Conservation (phyloP, 2,888 invertebrate genomes). For the Ceraclea dissimilis region DNA sequence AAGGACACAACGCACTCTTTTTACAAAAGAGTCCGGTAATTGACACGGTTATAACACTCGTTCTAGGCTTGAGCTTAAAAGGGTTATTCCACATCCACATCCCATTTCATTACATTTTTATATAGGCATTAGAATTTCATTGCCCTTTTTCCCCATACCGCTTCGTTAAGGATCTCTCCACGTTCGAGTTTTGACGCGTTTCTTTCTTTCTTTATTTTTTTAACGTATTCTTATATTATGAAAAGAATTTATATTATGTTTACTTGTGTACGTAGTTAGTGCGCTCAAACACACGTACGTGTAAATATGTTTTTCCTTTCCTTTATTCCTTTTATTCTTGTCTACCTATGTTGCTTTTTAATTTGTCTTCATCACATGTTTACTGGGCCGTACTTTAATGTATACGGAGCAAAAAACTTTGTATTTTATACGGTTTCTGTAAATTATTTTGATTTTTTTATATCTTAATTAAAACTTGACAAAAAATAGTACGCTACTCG, state of each 20-base stretch:
- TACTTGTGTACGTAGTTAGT: not conserved
- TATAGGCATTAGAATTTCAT: conserved; percentile 6
- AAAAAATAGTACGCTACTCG: too few species aligned
- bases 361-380: too few species aligned
- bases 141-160: not conserved
- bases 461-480: too few species aligned
- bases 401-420: too few species aligned
- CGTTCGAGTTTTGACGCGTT: not conserved
- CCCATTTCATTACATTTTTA: conserved; percentile 8
- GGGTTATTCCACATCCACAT: not conserved
- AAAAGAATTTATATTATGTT: not conserved
- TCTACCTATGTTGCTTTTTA: not conserved
- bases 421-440: too few species aligned
- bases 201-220: not conserved
- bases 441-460: too few species aligned
- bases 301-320: not conserved
- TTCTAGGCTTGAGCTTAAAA: not conserved
- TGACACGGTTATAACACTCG: not conserved
- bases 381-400: too few species aligned
- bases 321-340: not conserved
- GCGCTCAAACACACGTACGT: not conserved
- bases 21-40: not conserved
- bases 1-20: not conserved
- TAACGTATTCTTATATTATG: not conserved
- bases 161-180: too few species aligned